Base-by-base conservation (phyloP, 2,888 invertebrate genomes). In the Brachypalpus laphriformis region DNA sequence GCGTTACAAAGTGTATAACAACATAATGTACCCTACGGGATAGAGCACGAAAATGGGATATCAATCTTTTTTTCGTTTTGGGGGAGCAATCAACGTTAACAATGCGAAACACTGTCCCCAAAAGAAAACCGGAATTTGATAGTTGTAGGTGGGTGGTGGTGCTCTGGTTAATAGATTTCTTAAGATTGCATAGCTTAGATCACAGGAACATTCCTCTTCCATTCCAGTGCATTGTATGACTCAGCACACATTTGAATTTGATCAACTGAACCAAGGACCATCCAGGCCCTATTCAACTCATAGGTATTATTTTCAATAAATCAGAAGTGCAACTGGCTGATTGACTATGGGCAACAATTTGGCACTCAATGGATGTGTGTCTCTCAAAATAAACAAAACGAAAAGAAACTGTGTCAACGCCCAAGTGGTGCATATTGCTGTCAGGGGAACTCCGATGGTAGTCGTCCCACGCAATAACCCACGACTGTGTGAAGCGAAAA, bases 371-470 rank as follows among this genome's bases (percentile, higher is more conserved):
- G 18, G 57, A 40, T 57, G 40, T 47, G 61, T 56, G 45, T 42
- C 18, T 59, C 71, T 68, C 4, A 31, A 75, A 66, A 75, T 61
- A 66, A 57, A 70, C 11, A 61, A 61, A 70, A 47, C 14, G 14
- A 20, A 66, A 37, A 25, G 63, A 82, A 87, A 80, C 78, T 75
- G 51, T 85, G 85, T 87, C 86, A 87, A 86, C 87, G 82, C 82
- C 86, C 65, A 86, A 66, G 40, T 71, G 56, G 47, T 63, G 49
- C 65, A 63, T 71, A 45, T 20, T 61, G 65, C 31, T 70, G 47
- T 18, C 40, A 45, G 54, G 40, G 61, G 68, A 76, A 68, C 28
- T 63, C 25, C 37, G 56, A 82, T 70, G 49, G 63, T 66, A 57
- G 71, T 54, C 63, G 45, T 63, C 86, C 74, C 77, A 85, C 77